phyloP scores from a whole-genome alignment of 2,888 invertebrate species.

The Tetramorium bicarinatum region DNA sequence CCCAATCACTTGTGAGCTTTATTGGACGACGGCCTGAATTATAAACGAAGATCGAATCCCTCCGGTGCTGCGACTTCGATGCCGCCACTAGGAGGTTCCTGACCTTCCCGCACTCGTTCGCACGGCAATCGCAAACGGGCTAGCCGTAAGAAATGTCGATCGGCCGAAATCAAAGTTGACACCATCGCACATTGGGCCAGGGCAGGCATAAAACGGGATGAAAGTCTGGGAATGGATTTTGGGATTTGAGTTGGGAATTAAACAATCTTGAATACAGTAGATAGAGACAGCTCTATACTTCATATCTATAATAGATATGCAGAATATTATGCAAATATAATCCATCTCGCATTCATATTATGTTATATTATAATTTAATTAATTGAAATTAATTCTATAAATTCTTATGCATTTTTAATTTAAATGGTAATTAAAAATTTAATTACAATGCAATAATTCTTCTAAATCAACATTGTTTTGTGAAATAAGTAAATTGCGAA shows the following conservation, averaged over 20 bases:
- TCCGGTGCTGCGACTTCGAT: conserved; percentile 67
- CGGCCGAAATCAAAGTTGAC: conserved; percentile 32
- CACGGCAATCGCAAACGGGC: conserved; percentile 57
- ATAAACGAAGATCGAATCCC: conserved; percentile 79
- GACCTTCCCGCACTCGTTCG: conserved; percentile 65
- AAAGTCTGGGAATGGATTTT: conserved; percentile 9
- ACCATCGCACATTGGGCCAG: conserved; percentile 1
- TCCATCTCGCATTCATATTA: neutral
- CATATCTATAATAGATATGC: neutral
- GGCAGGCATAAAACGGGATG: conserved; percentile 5
- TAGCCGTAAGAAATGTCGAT: neutral
- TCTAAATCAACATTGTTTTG: neutral
- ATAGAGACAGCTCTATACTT: neutral
- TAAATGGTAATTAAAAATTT: neutral
- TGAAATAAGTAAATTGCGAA: neutral
- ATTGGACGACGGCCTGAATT: conserved; percentile 83
- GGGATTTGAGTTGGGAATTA: neutral
- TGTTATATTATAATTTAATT: neutral
- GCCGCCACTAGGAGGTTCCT: conserved; percentile 62
- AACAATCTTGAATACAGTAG: neutral
- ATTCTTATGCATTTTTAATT: neutral
- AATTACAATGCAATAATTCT: neutral
- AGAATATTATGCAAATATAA: conserved; percentile 10
- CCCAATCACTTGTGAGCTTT: conserved; percentile 83
- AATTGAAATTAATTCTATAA: neutral